Conservation (phyloP, 2,888 invertebrate genomes). For the Entomobrya proxima region DNA sequence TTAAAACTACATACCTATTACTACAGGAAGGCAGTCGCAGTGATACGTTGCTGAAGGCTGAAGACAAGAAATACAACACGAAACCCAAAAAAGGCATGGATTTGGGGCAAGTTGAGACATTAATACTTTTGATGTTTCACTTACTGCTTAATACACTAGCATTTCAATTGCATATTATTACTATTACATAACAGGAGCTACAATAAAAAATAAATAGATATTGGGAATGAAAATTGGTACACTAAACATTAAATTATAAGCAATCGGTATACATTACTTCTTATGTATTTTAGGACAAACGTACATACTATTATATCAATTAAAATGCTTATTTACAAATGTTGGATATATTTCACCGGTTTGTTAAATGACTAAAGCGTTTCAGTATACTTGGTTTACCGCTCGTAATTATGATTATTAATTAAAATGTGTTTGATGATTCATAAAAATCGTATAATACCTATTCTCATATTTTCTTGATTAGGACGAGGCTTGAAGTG, state of each 20-base stretch:
- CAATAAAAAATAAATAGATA: background rate
- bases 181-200: background rate
- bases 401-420: background rate
- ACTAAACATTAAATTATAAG: no score
- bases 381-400: background rate
- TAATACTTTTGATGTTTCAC: background rate
- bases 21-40: no score
- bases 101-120: background rate
- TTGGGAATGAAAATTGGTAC: background rate
- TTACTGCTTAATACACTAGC: background rate
- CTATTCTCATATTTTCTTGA: no score
- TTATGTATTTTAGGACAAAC: no score
- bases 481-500: slow-evolving; percentile 9
- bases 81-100: background rate
- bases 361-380: background rate
- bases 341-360: background rate
- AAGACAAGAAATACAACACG: no score
- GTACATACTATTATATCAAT: no score
- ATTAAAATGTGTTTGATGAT: no score
- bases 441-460: no score
- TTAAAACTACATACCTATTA: no score
- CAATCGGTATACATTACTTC: no score
- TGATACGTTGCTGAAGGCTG: no score
- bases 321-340: background rate
- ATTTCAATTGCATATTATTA: background rate